These are phyloP conservation scores for Epiblema foenella DNA, from an alignment of 2,888 invertebrate genomes.

Conservation along the genomic window DNA sequence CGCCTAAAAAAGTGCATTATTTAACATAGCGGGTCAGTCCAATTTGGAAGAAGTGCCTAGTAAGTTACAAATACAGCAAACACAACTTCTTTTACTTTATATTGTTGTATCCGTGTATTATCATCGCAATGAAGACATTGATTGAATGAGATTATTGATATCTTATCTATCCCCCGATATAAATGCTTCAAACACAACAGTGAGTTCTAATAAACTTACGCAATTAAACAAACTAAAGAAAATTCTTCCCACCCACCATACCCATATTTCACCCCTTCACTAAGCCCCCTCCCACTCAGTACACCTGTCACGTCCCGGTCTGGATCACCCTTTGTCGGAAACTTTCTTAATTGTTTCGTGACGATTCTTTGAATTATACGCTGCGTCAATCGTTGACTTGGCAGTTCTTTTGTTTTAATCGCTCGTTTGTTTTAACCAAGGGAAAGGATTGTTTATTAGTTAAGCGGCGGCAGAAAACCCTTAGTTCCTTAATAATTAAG, in stretches of 20 bases:
- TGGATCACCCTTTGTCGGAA: conserved; percentile 44
- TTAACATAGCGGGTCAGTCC: too few species aligned
- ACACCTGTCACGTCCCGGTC: conserved; percentile 49
- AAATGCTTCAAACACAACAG: background rate
- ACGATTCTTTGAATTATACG: conserved; percentile 53
- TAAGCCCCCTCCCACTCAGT: conserved; percentile 29
- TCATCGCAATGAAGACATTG: too few species aligned
- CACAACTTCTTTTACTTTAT: too few species aligned
- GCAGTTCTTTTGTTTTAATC: conserved; percentile 16
- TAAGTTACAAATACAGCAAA: too few species aligned
- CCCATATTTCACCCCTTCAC: conserved; percentile 7
- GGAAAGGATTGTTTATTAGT: background rate
- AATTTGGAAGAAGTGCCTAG: too few species aligned
- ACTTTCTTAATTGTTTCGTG: conserved; percentile 60
- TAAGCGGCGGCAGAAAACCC: too few species aligned
- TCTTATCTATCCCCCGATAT: too few species aligned
- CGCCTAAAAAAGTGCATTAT: too few species aligned
- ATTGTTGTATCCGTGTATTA: too few species aligned
- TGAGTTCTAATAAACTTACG: background rate
- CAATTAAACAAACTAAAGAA: conserved; percentile 6
- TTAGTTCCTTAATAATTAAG: too few species aligned
- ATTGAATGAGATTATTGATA: too few species aligned
- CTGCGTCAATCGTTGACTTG: conserved; percentile 32
- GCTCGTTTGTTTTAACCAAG: conserved; percentile 13
- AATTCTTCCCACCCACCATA: background rate